phyloP scores from a whole-genome alignment of 2,797 vertebrate genomes.

The Agapornis canus region DNA sequence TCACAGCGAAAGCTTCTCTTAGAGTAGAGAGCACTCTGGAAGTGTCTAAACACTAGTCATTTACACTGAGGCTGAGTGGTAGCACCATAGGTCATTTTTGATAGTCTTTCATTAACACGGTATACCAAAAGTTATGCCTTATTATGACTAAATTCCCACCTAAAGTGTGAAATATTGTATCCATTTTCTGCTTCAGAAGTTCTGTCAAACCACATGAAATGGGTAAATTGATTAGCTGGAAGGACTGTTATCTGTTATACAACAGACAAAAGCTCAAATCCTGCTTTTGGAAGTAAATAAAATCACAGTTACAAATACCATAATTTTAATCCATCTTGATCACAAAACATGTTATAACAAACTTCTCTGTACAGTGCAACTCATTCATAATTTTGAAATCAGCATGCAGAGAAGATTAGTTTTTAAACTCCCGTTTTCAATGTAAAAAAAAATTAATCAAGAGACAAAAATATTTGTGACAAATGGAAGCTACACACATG shows the following conservation, averaged over 20 bases:
- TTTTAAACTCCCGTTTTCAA: neutral
- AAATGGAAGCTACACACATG: neutral
- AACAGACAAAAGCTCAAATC: neutral
- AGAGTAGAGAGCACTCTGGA: neutral
- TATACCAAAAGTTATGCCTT: neutral
- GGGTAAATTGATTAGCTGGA: neutral
- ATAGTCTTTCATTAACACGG: neutral
- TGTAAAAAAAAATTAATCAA: neutral
- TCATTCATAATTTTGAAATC: neutral
- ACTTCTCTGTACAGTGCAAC: neutral
- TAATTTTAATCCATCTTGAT: neutral
- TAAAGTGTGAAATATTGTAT: neutral
- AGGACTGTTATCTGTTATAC: neutral
- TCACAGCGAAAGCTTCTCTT: fast-evolving
- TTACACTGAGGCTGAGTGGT: neutral
- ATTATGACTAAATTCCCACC: neutral
- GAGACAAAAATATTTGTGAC: neutral
- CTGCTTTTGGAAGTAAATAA: neutral
- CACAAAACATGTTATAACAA: neutral
- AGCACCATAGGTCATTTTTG: neutral
- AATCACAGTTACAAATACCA: neutral
- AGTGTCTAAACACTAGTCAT: neutral
- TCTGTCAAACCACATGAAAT: neutral
- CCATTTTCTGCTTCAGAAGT: neutral
- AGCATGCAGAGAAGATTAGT: neutral